Evolutionary conservation across 1,140 invertebrate genomes (phyloP).

Genomic region (Bombus consobrinus): DNA sequence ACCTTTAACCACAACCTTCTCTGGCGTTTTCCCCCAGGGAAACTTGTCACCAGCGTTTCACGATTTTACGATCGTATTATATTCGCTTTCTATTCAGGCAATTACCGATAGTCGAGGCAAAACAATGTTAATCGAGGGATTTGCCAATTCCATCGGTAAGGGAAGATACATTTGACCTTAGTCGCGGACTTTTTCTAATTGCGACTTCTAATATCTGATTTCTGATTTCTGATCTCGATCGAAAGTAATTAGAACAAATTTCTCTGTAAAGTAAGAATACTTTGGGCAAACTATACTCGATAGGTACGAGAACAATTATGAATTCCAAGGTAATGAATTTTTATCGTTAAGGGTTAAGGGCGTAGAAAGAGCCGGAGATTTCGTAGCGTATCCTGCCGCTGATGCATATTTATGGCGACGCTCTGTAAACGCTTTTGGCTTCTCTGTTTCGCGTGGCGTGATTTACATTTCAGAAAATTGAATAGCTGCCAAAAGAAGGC

Average conservation of each 20-base stretch:
- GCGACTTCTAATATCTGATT: too few species aligned
- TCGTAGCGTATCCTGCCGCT: neutral
- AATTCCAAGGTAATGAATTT: neutral
- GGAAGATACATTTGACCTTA: too few species aligned
- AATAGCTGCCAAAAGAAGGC: neutral
- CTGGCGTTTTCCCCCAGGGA: neutral
- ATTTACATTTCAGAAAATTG: constrained; percentile 25
- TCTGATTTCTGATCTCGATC: too few species aligned
- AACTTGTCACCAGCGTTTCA: neutral
- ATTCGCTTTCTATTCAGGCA: neutral
- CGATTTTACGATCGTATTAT: neutral
- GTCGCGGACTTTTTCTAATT: too few species aligned
- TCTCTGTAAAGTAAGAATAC: too few species aligned
- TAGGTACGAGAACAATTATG: neutral
- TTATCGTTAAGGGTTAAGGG: neutral
- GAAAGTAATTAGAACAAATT: too few species aligned
- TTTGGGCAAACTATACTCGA: too few species aligned
- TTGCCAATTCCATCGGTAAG: too few species aligned
- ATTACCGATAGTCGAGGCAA: too few species aligned
- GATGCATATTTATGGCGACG: constrained; percentile 29
- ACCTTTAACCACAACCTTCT: constrained; percentile 36
- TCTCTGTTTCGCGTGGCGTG: neutral
- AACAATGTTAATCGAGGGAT: too few species aligned
- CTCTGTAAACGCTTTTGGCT: neutral
- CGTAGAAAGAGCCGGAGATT: neutral